A percentile compares a stretch with the other conserved stretches of the same genome.
Conservation (phyloP, 2,797 vertebrate genomes). For the Gastrophryne carolinensis region DNA sequence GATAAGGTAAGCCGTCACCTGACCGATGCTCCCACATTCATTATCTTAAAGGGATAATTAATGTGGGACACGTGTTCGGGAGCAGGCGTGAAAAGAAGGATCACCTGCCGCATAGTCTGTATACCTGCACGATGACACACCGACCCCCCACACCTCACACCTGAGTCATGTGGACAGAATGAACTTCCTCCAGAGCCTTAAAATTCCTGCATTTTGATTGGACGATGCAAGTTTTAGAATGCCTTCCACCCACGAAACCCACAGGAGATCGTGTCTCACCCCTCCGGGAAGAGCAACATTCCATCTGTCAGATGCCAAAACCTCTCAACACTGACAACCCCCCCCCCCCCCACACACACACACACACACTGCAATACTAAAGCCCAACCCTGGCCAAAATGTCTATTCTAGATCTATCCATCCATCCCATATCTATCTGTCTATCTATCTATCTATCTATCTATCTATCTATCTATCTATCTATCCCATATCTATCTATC, state of each 20-base stretch:
- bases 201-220: not conserved
- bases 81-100: not conserved
- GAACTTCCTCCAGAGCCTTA: not conserved
- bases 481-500: no score
- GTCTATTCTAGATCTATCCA: no score
- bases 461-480: no score
- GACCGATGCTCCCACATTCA: no score
- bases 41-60: not conserved
- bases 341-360: no score
- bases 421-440: no score
- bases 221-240: not conserved
- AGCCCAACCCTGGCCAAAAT: no score
- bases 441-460: no score
- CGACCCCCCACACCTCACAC: constrained; percentile 8
- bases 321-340: no score
- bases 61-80: not conserved
- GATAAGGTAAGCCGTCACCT: no score
- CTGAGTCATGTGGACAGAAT: not conserved
- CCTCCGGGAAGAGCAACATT: not conserved
- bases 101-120: constrained; percentile 18
- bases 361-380: no score
- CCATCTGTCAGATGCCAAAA: no score
- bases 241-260: not conserved
- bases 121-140: constrained; percentile 17
- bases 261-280: not conserved